Evolutionary conservation across 2,797 vertebrate genomes (phyloP).

Genomic region (Rhynchotus rufescens): DNA sequence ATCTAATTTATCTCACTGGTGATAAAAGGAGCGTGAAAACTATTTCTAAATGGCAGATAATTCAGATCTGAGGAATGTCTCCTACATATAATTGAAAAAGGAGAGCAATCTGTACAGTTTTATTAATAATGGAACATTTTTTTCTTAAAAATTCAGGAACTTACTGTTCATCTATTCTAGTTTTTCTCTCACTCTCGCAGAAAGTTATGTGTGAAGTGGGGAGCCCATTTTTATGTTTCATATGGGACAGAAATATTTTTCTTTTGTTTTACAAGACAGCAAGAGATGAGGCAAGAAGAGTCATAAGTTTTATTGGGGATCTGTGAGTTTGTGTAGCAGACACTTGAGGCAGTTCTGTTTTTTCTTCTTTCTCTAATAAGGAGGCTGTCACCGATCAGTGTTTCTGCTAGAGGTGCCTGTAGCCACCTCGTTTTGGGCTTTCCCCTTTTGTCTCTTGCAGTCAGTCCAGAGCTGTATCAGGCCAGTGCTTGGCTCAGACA

Average conservation of each 20-base stretch:
- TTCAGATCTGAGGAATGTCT: constrained; percentile 42
- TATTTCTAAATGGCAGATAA: constrained; percentile 60
- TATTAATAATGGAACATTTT: constrained; percentile 71
- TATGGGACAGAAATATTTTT: neutral
- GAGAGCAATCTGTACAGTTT: constrained; percentile 6
- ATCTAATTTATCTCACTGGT: constrained; percentile 45
- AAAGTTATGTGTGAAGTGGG: constrained; percentile 36
- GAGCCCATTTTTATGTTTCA: constrained; percentile 25
- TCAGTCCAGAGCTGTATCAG: neutral
- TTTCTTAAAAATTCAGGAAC: constrained; percentile 62
- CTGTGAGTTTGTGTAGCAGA: constrained; percentile 13
- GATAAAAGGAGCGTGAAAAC: constrained; percentile 19
- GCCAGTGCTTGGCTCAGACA: neutral
- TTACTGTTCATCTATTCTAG: constrained; percentile 46
- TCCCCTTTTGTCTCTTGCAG: neutral
- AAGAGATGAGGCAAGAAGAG: neutral
- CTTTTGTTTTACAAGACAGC: neutral
- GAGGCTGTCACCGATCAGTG: neutral
- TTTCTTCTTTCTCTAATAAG: neutral
- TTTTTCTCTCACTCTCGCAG: constrained; percentile 1
- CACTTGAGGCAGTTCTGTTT: neutral
- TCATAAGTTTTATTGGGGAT: neutral
- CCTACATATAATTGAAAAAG: constrained; percentile 28
- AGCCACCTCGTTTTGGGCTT: neutral
- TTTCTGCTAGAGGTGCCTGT: neutral